Evolutionary conservation across 2,113 vertebrate genomes (phyloP).

Genomic region (Dermatemys mawii): DNA sequence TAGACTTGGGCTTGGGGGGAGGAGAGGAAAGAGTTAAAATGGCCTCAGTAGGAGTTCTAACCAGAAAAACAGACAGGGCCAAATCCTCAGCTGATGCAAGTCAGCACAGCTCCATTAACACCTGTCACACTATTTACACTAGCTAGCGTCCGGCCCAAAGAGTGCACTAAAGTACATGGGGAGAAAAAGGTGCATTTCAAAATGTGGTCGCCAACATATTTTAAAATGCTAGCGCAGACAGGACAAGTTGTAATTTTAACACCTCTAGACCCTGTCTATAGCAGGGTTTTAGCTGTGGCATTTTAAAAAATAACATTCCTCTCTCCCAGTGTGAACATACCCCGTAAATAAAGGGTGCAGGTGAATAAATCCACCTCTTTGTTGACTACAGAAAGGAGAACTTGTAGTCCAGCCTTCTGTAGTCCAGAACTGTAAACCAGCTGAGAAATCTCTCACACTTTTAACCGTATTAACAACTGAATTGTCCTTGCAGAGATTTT

Average conservation of each 20-base stretch:
- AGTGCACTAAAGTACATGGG: fast-evolving
- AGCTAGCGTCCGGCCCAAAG: background rate
- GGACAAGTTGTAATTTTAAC: background rate
- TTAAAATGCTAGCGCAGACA: fast-evolving
- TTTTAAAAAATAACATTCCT: background rate
- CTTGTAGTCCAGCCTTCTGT: no score
- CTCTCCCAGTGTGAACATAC: background rate
- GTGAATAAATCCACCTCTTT: background rate
- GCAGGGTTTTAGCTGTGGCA: background rate
- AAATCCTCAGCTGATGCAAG: fast-evolving
- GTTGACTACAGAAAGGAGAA: background rate
- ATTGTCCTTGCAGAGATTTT: background rate
- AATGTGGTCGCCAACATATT: fast-evolving
- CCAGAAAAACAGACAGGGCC: fast-evolving
- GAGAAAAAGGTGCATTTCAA: fast-evolving
- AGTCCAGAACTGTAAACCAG: no score
- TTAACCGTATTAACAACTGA: no score
- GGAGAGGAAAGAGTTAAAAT: background rate
- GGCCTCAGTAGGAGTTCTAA: background rate
- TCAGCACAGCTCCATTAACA: background rate
- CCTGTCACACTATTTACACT: fast-evolving
- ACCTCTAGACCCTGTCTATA: background rate
- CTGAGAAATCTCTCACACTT: background rate
- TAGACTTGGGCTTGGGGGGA: fast-evolving
- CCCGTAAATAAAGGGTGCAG: background rate